A percentile compares a stretch with the other conserved stretches of the same genome.
Conservation (phyloP, 2,797 vertebrate genomes). For the Distichodus sexfasciatus region DNA sequence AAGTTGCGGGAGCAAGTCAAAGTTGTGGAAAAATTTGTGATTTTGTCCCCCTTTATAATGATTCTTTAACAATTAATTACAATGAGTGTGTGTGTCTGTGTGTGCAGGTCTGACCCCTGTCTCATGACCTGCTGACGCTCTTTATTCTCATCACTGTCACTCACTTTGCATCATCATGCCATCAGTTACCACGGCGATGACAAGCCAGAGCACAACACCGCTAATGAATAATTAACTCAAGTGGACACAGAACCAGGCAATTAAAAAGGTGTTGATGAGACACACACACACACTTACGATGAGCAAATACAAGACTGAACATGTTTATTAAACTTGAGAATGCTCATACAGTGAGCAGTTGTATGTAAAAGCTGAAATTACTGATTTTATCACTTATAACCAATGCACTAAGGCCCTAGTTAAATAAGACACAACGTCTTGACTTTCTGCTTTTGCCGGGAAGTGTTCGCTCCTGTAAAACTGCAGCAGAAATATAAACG, state of each 20-base stretch:
- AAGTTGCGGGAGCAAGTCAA: no score
- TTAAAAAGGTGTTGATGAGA: slow-evolving; percentile 46
- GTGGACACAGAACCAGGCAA: slow-evolving; percentile 13
- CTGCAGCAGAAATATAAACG: neutral
- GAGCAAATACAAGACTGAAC: slow-evolving; percentile 25
- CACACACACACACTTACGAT: neutral
- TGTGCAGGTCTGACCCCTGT: no score
- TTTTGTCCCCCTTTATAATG: no score
- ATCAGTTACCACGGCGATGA: slow-evolving; percentile 39
- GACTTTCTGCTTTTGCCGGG: neutral
- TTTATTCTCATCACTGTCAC: slow-evolving; percentile 9
- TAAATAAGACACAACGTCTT: no score
- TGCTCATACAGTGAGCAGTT: neutral
- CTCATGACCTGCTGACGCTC: neutral
- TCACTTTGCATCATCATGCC: slow-evolving; percentile 23
- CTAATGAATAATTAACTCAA: slow-evolving; percentile 20
- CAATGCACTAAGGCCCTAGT: no score
- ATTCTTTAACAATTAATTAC: no score
- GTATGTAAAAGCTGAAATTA: no score
- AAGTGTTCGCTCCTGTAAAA: neutral
- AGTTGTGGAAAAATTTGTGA: no score
- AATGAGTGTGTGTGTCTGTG: neutral
- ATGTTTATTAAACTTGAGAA: neutral
- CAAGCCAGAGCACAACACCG: neutral
- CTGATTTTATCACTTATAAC: no score